phyloP scores from a whole-genome alignment of 2,888 invertebrate species.

The Steromphala cineraria region DNA sequence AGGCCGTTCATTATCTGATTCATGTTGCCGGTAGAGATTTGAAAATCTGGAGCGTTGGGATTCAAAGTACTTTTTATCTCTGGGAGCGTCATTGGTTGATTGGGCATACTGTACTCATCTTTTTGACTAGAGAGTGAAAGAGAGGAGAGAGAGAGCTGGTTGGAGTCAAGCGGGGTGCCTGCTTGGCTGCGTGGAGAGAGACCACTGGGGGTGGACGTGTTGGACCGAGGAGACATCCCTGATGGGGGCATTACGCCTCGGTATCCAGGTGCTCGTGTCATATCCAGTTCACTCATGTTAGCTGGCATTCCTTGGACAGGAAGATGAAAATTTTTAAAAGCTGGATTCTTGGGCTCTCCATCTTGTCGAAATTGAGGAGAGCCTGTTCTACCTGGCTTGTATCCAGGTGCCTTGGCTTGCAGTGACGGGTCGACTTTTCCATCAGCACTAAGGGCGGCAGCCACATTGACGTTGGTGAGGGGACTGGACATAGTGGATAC shows the following conservation, averaged over 20 bases:
- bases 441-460: background rate
- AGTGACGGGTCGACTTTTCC: slow-evolving; percentile 62
- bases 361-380: slow-evolving; percentile 40
- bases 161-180: slow-evolving; percentile 27
- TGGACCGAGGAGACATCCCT: slow-evolving; percentile 56
- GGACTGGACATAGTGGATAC: slow-evolving; percentile 66
- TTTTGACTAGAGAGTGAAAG: slow-evolving; percentile 48
- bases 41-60: slow-evolving; percentile 87
- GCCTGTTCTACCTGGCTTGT: slow-evolving; percentile 57
- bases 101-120: slow-evolving; percentile 72
- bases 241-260: slow-evolving; percentile 46
- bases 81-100: slow-evolving; percentile 74
- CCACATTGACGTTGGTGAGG: slow-evolving; percentile 27
- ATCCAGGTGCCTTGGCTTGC: slow-evolving; percentile 76
- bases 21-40: slow-evolving; percentile 31
- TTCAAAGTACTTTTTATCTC: slow-evolving; percentile 81
- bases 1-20: slow-evolving; percentile 35
- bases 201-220: slow-evolving; percentile 47
- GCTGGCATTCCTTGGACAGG: slow-evolving; percentile 31
- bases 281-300: slow-evolving; percentile 30
- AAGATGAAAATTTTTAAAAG: slow-evolving; percentile 81
- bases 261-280: slow-evolving; percentile 64
- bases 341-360: slow-evolving; percentile 86
- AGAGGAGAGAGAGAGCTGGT: slow-evolving; percentile 44
- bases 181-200: slow-evolving; percentile 43